These are phyloP conservation scores for Ptilonorhynchus violaceus DNA, from an alignment of 2,113 vertebrate genomes.

Conservation along the genomic window DNA sequence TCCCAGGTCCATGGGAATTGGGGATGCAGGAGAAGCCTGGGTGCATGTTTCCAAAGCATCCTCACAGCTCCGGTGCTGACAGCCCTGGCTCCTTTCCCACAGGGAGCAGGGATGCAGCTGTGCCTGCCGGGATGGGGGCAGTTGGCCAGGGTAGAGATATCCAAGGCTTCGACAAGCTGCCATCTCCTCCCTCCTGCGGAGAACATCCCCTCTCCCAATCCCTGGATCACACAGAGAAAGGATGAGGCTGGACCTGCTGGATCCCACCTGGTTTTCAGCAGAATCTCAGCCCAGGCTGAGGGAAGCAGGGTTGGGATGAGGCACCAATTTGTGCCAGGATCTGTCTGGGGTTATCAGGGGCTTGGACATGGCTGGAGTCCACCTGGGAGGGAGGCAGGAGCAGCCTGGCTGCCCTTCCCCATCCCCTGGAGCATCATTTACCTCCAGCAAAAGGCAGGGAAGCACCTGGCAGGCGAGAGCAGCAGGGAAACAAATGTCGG, in stretches of 20 bases:
- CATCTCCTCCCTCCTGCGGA: neutral
- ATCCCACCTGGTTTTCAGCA: neutral
- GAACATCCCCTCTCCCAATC: neutral
- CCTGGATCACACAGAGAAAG: neutral
- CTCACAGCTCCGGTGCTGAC: neutral
- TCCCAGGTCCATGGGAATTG: neutral
- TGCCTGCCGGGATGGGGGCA: neutral
- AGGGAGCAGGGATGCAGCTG: neutral
- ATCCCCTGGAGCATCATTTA: neutral
- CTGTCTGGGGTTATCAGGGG: neutral
- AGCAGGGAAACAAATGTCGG: constrained; percentile 1
- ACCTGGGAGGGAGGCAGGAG: neutral
- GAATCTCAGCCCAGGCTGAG: neutral
- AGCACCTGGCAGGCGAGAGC: constrained; percentile 15
- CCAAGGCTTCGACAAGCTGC: neutral
- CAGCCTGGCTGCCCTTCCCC: neutral
- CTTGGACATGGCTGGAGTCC: neutral
- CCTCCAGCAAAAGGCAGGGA: neutral
- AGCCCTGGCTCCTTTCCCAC: neutral
- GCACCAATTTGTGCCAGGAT: neutral
- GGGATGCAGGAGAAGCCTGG: neutral
- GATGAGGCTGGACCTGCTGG: neutral
- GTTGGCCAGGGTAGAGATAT: neutral
- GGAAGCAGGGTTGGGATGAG: neutral
- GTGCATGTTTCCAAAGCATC: neutral